These are phyloP conservation scores for Furnarius figulus DNA, from an alignment of 2,113 vertebrate species.

Conservation along the genomic window DNA sequence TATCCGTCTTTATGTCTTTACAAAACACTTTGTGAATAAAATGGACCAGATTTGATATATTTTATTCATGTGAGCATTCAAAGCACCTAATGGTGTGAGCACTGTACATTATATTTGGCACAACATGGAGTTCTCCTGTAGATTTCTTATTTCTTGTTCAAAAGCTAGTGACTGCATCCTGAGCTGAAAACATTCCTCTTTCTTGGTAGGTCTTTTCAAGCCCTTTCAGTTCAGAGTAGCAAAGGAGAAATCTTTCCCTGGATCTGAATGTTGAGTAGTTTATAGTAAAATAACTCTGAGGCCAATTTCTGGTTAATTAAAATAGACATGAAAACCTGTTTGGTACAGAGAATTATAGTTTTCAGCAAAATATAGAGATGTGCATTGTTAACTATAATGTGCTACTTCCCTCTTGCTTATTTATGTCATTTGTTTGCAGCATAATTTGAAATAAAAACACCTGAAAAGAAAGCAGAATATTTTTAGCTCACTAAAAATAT, in stretches of 20 bases:
- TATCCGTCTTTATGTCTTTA: background rate
- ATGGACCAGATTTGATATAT: background rate
- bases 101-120: background rate
- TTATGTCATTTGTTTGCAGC: background rate
- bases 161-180: background rate
- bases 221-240: background rate
- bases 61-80: constrained; percentile 40
- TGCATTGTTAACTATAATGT: background rate
- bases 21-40: constrained; percentile 8
- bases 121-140: background rate
- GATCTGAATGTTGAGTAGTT: background rate
- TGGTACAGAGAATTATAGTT: background rate
- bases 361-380: background rate
- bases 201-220: background rate
- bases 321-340: background rate
- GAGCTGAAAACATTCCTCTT: background rate
- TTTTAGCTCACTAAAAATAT: constrained; percentile 47
- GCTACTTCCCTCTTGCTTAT: background rate
- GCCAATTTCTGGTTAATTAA: background rate
- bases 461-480: constrained; percentile 39
- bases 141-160: background rate
- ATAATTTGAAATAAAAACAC: constrained; percentile 51
- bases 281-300: background rate
- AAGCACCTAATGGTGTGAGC: background rate
- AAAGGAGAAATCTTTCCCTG: background rate